Percentiles rank a stretch among this genome's conserved stretches.
These are phyloP conservation scores for Phoenicopterus ruber DNA, from an alignment of 2,113 vertebrate genomes.

Conservation along the genomic window DNA sequence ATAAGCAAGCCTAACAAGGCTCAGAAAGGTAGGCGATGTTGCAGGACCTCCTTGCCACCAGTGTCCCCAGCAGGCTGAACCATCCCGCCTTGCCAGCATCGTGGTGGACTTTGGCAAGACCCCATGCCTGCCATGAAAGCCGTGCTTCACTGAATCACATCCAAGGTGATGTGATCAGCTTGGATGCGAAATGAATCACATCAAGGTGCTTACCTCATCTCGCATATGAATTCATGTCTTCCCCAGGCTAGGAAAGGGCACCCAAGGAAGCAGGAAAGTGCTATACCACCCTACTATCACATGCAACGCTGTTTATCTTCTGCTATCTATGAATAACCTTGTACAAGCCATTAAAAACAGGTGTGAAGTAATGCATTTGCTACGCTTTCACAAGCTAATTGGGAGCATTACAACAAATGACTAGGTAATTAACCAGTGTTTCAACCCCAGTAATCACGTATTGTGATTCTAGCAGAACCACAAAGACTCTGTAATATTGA, in stretches of 20 bases:
- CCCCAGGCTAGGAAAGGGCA: not conserved
- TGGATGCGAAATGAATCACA: not conserved
- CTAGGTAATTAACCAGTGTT: slow-evolving; percentile 32
- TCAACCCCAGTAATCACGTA: not conserved
- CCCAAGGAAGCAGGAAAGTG: not conserved
- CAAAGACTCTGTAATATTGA: not conserved
- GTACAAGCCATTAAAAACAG: not conserved
- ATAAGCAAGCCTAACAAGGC: not conserved
- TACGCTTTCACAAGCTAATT: slow-evolving; percentile 1
- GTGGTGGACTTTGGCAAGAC: not conserved
- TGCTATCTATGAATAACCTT: not conserved
- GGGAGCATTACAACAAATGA: slow-evolving; percentile 38
- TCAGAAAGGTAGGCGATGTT: accelerated
- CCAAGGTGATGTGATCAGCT: not conserved
- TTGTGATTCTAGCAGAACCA: slow-evolving; percentile 6
- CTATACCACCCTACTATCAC: not conserved
- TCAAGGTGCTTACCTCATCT: not conserved
- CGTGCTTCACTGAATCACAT: not conserved
- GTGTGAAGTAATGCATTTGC: slow-evolving; percentile 17
- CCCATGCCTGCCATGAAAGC: not conserved
- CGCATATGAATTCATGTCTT: not conserved
- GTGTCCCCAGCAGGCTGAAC: not conserved
- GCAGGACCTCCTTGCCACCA: not conserved
- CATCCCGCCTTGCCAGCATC: not conserved
- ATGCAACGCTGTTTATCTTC: not conserved